Conservation (phyloP, 1,140 invertebrate genomes). For the Cherax destructor region DNA sequence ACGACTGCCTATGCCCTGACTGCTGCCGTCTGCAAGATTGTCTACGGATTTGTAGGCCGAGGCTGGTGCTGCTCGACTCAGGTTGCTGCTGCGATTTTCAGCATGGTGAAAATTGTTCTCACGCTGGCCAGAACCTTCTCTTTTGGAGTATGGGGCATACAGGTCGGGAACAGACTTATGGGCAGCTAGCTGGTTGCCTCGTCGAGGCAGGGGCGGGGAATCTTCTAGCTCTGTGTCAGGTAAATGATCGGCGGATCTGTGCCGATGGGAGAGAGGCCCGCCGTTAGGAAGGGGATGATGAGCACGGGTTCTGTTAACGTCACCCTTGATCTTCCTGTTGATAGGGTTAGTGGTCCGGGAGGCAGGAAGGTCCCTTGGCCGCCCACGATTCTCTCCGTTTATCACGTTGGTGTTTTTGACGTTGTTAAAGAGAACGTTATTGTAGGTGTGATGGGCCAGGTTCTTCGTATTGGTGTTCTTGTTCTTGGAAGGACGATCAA, state of each 20-base stretch:
- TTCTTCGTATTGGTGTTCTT: slow-evolving; percentile 44
- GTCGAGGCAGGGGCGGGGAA: slow-evolving; percentile 1
- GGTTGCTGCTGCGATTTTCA: neutral
- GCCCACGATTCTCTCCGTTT: slow-evolving; percentile 74
- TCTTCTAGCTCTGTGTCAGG: slow-evolving; percentile 42
- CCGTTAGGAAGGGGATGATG: slow-evolving; percentile 21
- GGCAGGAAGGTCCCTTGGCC: slow-evolving; percentile 77
- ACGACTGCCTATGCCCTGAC: neutral
- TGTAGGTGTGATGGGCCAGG: slow-evolving; percentile 45
- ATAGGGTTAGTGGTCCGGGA: slow-evolving; percentile 63
- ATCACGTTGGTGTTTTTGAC: neutral
- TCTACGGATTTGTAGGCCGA: neutral
- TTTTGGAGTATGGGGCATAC: neutral
- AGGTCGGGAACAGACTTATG: slow-evolving; percentile 67
- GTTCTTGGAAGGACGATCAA: slow-evolving; percentile 61
- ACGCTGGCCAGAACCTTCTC: neutral
- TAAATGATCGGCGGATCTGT: slow-evolving; percentile 39
- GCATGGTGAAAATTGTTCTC: slow-evolving; percentile 10
- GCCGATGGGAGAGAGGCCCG: slow-evolving; percentile 8
- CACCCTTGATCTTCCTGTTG: slow-evolving; percentile 50
- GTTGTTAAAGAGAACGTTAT: slow-evolving; percentile 62
- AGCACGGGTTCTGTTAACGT: slow-evolving; percentile 38
- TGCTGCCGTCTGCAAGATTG: neutral
- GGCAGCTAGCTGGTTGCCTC: neutral
- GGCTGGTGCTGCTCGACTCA: neutral